Evolutionary conservation across 1,140 invertebrate genomes (phyloP).

Genomic region (Charaxes varanes): DNA sequence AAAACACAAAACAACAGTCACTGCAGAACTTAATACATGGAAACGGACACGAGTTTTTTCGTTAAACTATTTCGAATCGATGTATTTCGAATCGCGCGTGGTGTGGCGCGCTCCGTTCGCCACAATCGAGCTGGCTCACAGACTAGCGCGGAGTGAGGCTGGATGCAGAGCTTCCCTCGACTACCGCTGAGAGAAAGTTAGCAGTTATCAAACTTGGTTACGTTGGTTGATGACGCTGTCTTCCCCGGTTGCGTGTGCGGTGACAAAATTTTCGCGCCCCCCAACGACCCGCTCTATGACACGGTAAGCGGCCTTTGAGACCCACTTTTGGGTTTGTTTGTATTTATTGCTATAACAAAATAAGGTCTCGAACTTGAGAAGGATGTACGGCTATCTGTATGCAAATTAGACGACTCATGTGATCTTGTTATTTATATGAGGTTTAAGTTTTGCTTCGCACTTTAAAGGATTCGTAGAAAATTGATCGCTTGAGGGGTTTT

Average conservation of each 20-base stretch:
- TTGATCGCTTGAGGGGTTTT: too few relatives aligned
- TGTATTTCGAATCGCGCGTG: slow-evolving; percentile 28
- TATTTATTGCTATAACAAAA: not conserved
- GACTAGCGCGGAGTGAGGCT: slow-evolving; percentile 49
- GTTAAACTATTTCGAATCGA: slow-evolving; percentile 12
- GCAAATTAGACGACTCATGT: not conserved
- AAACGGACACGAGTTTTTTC: slow-evolving; percentile 34
- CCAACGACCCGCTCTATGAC: slow-evolving; percentile 51
- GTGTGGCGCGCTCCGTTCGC: slow-evolving; percentile 42
- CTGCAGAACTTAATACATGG: slow-evolving; percentile 36
- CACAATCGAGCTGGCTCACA: slow-evolving; percentile 40
- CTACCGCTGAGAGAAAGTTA: slow-evolving; percentile 57
- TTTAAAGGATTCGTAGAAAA: not conserved
- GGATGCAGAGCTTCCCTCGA: slow-evolving; percentile 29
- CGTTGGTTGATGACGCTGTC: slow-evolving; percentile 61
- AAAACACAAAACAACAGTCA: slow-evolving; percentile 30
- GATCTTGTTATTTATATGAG: not conserved
- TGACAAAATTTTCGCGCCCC: slow-evolving; percentile 60
- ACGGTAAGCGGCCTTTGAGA: slow-evolving; percentile 45
- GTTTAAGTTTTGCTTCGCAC: not conserved
- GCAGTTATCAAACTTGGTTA: slow-evolving; percentile 67
- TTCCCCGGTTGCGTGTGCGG: slow-evolving; percentile 63
- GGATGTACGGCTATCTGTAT: not conserved
- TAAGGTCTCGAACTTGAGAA: not conserved
- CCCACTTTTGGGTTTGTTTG: slow-evolving; percentile 35